These are phyloP conservation scores for Phaetusa simplex DNA, from an alignment of 2,113 vertebrate species.

Conservation along the genomic window DNA sequence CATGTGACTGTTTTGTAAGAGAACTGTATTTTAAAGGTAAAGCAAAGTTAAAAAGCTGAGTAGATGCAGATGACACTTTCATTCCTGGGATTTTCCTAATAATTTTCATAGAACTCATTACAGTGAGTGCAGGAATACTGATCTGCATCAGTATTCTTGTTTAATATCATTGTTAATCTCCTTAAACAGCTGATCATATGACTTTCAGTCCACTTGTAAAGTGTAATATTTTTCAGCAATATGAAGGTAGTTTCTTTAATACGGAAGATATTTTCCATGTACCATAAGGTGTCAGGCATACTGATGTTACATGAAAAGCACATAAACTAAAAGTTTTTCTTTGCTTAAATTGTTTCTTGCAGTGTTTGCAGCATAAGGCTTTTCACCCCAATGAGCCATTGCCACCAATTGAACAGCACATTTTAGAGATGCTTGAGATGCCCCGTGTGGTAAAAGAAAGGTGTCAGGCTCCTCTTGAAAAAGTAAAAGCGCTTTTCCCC, in stretches of 20 bases:
- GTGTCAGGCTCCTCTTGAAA: constrained; percentile 79
- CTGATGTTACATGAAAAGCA: background rate
- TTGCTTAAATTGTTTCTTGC: constrained; percentile 6
- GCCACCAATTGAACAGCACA: constrained; percentile 82
- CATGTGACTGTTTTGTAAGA: background rate
- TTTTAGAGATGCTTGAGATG: constrained; percentile 80
- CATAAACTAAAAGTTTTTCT: background rate
- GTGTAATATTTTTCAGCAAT: background rate
- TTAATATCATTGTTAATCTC: background rate
- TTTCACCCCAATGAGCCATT: constrained; percentile 82
- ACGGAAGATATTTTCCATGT: background rate
- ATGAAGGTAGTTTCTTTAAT: background rate
- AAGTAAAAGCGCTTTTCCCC: constrained; percentile 85
- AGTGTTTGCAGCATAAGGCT: constrained; percentile 93
- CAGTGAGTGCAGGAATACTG: background rate
- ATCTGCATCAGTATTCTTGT: background rate
- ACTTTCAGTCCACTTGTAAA: background rate
- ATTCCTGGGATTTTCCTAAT: background rate
- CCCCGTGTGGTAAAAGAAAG: constrained; percentile 78
- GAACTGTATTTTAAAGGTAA: background rate
- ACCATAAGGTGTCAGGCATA: background rate
- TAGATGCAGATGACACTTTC: background rate
- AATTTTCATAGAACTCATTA: background rate
- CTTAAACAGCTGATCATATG: background rate
- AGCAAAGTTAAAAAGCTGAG: background rate